These are phyloP conservation scores for Pomatostomus ruficeps DNA, from an alignment of 2,113 vertebrate genomes.

Conservation along the genomic window DNA sequence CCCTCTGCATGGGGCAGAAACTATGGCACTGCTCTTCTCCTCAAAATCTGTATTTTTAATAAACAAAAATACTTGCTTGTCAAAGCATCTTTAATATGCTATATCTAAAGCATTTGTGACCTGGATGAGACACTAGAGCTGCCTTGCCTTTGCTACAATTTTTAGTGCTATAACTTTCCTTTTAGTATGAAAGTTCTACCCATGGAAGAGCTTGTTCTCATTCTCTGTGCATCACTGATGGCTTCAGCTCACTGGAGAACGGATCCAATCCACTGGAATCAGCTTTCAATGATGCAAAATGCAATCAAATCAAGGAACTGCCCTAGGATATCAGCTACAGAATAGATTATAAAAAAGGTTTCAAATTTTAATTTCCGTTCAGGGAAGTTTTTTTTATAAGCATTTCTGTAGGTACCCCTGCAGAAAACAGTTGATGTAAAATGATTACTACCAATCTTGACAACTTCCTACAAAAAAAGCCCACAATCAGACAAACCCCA, in stretches of 20 bases:
- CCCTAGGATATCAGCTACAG: background rate
- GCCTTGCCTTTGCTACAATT: background rate
- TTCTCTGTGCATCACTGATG: background rate
- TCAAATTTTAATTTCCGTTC: constrained; percentile 15
- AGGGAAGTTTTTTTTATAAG: background rate
- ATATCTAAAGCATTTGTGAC: background rate
- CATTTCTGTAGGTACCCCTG: background rate
- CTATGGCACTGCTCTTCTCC: background rate
- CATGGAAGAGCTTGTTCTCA: background rate
- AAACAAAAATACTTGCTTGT: background rate
- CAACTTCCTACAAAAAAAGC: background rate
- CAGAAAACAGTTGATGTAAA: background rate
- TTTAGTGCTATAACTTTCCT: background rate
- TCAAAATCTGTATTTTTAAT: background rate
- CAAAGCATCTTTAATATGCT: background rate
- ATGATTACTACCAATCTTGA: background rate
- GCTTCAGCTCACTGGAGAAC: background rate
- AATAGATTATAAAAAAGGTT: background rate
- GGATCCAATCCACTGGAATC: background rate
- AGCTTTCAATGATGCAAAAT: constrained; percentile 10
- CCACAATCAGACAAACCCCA: background rate
- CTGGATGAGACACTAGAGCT: background rate
- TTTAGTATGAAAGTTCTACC: background rate
- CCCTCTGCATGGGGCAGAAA: background rate
- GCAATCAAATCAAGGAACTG: constrained; percentile 16